A percentile compares a stretch with the other conserved stretches of the same genome.
These are phyloP conservation scores for Synanceia verrucosa DNA, from an alignment of 2,797 vertebrate species.

Conservation along the genomic window DNA sequence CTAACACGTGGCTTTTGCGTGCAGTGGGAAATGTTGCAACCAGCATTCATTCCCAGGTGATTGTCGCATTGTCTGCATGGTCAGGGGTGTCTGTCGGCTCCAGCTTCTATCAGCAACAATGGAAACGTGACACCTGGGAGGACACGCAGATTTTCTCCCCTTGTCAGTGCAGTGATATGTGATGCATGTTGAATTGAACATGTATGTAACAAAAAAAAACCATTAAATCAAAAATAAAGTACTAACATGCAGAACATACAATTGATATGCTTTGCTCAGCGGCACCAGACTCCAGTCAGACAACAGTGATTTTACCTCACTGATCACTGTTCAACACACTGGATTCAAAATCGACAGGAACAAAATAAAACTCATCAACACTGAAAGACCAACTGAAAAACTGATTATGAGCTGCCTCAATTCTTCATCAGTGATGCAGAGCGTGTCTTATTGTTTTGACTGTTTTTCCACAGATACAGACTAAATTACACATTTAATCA, in stretches of 20 bases:
- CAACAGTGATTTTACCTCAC: too few species aligned
- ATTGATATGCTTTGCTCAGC: neutral
- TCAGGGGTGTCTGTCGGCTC: neutral
- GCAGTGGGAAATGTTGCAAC: neutral
- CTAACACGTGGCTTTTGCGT: neutral
- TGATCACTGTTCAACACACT: too few species aligned
- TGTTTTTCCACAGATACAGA: neutral
- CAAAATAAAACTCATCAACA: too few species aligned
- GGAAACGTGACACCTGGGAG: neutral
- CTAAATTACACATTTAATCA: neutral
- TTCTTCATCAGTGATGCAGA: too few species aligned
- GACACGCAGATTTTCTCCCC: neutral
- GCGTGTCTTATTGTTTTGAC: too few species aligned
- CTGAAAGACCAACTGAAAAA: neutral
- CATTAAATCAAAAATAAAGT: too few species aligned
- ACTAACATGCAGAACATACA: neutral
- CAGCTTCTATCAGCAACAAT: rapidly evolving
- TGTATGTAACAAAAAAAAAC: neutral
- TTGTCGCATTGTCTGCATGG: too few species aligned
- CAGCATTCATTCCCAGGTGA: neutral
- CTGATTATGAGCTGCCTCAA: too few species aligned
- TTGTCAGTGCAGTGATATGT: neutral
- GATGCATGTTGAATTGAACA: neutral
- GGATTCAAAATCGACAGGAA: too few species aligned
- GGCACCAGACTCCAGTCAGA: too few species aligned